These are phyloP conservation scores for Capricornis sumatraensis DNA, from an alignment of 2,113 vertebrate genomes.

Conservation along the genomic window DNA sequence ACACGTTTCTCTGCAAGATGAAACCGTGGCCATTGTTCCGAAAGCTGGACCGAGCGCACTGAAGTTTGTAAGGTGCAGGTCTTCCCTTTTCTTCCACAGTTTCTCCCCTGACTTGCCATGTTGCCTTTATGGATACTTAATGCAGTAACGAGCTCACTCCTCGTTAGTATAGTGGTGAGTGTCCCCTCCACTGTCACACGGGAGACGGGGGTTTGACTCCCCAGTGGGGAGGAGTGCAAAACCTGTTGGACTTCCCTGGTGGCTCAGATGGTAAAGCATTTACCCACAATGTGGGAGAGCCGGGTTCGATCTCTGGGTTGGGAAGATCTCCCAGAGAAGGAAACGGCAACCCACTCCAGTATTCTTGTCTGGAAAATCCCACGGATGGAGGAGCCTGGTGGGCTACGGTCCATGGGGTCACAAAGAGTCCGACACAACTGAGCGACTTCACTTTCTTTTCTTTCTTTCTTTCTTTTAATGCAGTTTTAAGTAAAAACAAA, in stretches of 20 bases:
- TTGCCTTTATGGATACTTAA: background rate
- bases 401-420: background rate
- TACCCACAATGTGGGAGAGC: background rate
- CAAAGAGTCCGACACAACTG: background rate
- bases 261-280: background rate
- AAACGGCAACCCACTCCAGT: background rate
- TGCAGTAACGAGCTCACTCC: background rate
- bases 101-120: background rate
- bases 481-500: background rate
- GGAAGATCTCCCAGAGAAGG: background rate
- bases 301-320: accelerated
- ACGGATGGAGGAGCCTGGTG: background rate
- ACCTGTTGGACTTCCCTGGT: background rate
- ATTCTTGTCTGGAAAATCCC: background rate
- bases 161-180: accelerated
- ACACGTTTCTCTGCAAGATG: background rate
- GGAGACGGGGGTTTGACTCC: background rate
- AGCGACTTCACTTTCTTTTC: background rate
- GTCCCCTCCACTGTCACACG: accelerated
- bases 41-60: background rate
- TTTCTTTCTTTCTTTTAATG: background rate
- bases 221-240: accelerated
- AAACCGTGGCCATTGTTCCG: background rate
- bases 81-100: accelerated
- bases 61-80: accelerated